phyloP scores from a whole-genome alignment of 2,888 invertebrate species.

The Thera obeliscata region DNA sequence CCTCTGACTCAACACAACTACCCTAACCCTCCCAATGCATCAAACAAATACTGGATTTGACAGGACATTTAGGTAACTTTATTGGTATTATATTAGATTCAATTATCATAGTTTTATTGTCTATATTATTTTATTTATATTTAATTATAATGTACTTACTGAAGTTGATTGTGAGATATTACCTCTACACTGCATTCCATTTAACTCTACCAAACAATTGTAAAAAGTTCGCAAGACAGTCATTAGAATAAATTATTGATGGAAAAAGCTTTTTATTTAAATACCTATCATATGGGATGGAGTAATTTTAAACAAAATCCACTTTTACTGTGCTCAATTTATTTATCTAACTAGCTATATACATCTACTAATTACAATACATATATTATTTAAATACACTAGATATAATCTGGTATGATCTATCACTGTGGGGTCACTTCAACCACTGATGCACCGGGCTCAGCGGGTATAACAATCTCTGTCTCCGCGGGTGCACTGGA shows the following conservation, averaged over 20 bases:
- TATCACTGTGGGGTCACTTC: slow-evolving; percentile 63
- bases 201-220: slow-evolving; percentile 77
- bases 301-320: slow-evolving; percentile 5
- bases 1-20: slow-evolving; percentile 77
- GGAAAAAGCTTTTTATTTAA: slow-evolving; percentile 22
- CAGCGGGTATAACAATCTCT: slow-evolving; percentile 48
- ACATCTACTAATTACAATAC: slow-evolving; percentile 39
- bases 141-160: slow-evolving; percentile 49
- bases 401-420: slow-evolving; percentile 20
- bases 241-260: slow-evolving; percentile 60
- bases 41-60: slow-evolving; percentile 83
- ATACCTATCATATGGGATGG: background rate
- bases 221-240: slow-evolving; percentile 71
- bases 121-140: slow-evolving; percentile 64
- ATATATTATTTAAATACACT: slow-evolving; percentile 27
- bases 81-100: slow-evolving; percentile 37
- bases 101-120: slow-evolving; percentile 39
- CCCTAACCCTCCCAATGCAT: slow-evolving; percentile 71
- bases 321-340: slow-evolving; percentile 37
- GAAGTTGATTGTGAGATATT: slow-evolving; percentile 64
- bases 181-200: slow-evolving; percentile 80
- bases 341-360: slow-evolving; percentile 42
- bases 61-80: slow-evolving; percentile 40
- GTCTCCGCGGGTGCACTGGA: slow-evolving; percentile 21
- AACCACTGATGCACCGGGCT: slow-evolving; percentile 65